Evolutionary conservation across 2,113 vertebrate species (phyloP).

Genomic region (Trematocara macrostoma): DNA sequence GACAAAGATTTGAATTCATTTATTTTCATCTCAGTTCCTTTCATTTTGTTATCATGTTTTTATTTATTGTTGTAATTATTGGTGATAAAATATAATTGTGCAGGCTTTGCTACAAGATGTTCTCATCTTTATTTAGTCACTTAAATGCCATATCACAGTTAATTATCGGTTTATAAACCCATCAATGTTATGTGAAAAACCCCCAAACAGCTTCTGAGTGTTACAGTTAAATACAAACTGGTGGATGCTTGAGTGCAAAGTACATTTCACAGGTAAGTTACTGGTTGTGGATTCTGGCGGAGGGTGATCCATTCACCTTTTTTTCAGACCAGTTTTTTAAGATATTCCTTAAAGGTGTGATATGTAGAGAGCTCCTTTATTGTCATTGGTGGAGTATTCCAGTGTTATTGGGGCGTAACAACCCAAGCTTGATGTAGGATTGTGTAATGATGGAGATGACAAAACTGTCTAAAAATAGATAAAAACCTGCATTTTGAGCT

Average conservation of each 20-base stretch:
- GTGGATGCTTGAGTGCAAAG: neutral
- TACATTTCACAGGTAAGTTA: accelerated
- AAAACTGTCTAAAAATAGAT: too few species aligned
- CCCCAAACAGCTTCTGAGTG: neutral
- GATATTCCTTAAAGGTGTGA: neutral
- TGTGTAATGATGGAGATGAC: too few species aligned
- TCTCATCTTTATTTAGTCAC: neutral
- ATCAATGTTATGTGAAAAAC: neutral
- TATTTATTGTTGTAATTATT: neutral
- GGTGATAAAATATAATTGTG: accelerated
- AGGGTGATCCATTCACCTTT: too few species aligned
- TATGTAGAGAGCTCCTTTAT: neutral
- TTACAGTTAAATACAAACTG: neutral
- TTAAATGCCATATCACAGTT: neutral
- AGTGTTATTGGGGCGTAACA: too few species aligned
- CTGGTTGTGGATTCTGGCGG: accelerated
- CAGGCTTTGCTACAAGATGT: neutral
- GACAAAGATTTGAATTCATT: neutral
- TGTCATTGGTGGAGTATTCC: accelerated
- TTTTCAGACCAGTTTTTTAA: too few species aligned
- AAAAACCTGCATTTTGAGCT: too few species aligned
- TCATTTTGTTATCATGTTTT: neutral
- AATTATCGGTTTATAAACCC: neutral
- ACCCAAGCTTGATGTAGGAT: neutral
- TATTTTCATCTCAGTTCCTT: neutral